Conservation (phyloP, 1,140 invertebrate genomes). For the Nomia melanderi region DNA sequence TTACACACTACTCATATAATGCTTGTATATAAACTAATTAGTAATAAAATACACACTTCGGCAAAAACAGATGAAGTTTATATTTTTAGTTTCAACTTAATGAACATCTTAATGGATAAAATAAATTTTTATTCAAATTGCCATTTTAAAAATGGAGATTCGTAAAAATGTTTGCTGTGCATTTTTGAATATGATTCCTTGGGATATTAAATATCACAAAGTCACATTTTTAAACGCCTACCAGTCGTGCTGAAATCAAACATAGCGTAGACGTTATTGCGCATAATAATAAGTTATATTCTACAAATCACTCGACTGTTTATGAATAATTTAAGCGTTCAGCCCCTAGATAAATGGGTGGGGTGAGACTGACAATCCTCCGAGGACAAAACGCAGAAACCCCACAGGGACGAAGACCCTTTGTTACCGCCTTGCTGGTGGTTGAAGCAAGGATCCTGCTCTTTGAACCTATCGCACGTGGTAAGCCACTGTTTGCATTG, state of each 20-base stretch:
- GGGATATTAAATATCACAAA: not conserved
- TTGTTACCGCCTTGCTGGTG: slow-evolving; percentile 60
- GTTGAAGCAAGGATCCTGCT: slow-evolving; percentile 51
- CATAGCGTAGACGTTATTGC: slow-evolving; percentile 59
- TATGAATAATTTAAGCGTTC: slow-evolving; percentile 75
- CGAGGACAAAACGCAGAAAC: slow-evolving; percentile 58
- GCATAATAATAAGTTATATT: slow-evolving; percentile 71
- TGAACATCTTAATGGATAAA: too few relatives aligned
- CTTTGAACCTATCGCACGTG: slow-evolving; percentile 58
- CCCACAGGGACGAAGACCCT: slow-evolving; percentile 57
- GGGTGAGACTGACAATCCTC: slow-evolving; percentile 59
- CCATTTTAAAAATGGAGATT: too few relatives aligned
- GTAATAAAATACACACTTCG: too few relatives aligned
- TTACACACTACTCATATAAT: too few relatives aligned
- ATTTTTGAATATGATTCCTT: not conserved
- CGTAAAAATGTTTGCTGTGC: too few relatives aligned
- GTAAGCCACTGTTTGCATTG: slow-evolving; percentile 61
- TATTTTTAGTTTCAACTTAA: too few relatives aligned
- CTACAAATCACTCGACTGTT: slow-evolving; percentile 73
- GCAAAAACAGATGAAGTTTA: too few relatives aligned
- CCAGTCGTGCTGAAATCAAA: slow-evolving; percentile 55
- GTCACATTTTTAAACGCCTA: not conserved
- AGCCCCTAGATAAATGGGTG: slow-evolving; percentile 62
- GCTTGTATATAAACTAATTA: too few relatives aligned
- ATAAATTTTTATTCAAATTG: too few relatives aligned